Base-by-base conservation (phyloP, 2,888 invertebrate genomes). In the Eutolmus rufibarbis region DNA sequence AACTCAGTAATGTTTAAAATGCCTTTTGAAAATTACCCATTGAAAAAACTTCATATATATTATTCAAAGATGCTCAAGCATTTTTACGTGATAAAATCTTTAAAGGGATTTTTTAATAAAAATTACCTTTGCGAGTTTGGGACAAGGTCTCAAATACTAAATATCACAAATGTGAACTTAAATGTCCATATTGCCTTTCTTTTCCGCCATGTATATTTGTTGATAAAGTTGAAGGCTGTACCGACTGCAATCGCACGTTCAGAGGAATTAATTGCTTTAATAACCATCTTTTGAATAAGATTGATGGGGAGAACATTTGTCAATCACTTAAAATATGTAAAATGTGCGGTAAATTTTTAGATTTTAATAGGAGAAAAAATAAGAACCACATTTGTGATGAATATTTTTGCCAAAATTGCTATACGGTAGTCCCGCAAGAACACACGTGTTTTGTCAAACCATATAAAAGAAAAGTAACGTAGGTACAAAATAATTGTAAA, bases 181-280 rank as follows among this genome's bases (percentile, higher is more conserved):
- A 85, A 40, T 85, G 86, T 37, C 46, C 34, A 7, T 74, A 85
- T 40, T 85, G 86, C 28, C 4, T 34, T 46, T 34, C 86, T 0
- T 85, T 37, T 37, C 86, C 86, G 8, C 86, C 86, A 4, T 85
- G 86, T n/a, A n/a, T n/a, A n/a, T n/a, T n/a, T n/a, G n/a, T 85
- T 19, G 37, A 74, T 19, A 23, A 28, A 74, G 31, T 85, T 14
- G 37, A 74, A 23, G 28, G n/a, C 7, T 66, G 86, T 74, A 28
- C 28, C 12, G 23, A 85, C 16, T 85, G 86, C 43, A 85, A 85
- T 40, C 86, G 74, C 40, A 34, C 43, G 4, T 85, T 85, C 43
- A 85, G 74, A 85, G 74, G 86, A 5, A 23, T 19, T 16, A n/a
- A 12, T 40, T 86, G 86, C 43, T 74, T 86, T 74, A 37, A n/a